phyloP scores from a whole-genome alignment of 2,888 invertebrate genomes.

The Nephrotoma appendiculata region DNA sequence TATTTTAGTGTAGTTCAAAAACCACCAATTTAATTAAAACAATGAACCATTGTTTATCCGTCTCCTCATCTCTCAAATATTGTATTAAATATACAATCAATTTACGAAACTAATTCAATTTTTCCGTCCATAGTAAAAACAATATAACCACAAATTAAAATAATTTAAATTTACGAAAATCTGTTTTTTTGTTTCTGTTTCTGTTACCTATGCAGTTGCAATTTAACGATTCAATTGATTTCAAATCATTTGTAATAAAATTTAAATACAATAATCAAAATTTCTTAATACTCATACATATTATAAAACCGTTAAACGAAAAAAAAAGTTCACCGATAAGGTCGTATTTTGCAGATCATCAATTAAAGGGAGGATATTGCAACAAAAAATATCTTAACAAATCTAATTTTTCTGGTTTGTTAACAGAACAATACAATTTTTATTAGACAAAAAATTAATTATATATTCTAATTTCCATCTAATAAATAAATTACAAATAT shows the following conservation, averaged over 20 bases:
- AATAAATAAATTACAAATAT: background rate
- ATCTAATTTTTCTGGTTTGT: background rate
- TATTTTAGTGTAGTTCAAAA: background rate
- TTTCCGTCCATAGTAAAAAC: background rate
- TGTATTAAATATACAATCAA: background rate
- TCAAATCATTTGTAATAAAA: background rate
- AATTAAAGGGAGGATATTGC: background rate
- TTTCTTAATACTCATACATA: too few relatives aligned
- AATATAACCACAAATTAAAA: background rate
- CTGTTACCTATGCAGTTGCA: background rate
- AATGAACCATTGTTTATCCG: background rate
- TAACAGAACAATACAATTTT: background rate
- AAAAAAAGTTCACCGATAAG: background rate
- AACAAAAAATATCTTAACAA: background rate
- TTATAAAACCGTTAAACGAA: background rate
- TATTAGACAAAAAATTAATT: background rate
- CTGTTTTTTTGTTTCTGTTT: background rate
- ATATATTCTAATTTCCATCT: background rate
- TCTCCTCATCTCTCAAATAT: background rate
- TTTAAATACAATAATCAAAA: background rate
- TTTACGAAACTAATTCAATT: background rate
- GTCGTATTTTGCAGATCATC: background rate
- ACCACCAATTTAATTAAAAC: background rate
- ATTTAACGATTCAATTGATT: background rate
- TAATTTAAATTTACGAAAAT: background rate